Base-by-base conservation (phyloP, 2,888 invertebrate species). In the Amaurobius ferox region DNA sequence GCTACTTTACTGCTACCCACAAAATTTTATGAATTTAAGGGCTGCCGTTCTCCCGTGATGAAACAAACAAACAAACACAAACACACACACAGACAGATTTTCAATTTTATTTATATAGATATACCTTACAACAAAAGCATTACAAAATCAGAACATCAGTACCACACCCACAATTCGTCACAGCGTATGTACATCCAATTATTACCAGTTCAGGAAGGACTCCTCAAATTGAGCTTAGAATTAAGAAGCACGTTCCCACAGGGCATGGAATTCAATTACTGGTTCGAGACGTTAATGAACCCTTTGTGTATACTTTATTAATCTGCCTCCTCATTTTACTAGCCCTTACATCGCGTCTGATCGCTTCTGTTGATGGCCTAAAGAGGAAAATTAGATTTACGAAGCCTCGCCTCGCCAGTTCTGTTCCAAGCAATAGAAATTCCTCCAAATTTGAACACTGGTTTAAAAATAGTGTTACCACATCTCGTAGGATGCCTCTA, bases 261-360 rank as follows among this genome's bases (percentile, higher is more conserved):
- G 23, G 23, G 23, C 23, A 1, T 1, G 5, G 55, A 19, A 55
- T 55, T 55, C 55, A 55, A 55, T 55, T 55, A 55, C 19, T 23
- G 55, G 5, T 80, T 74, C 68, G 19, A 61, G 68, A 74, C 74
- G 44, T 80, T 80, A 80, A 80, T 80, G 80, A 80, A 80, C 73
- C 66, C 67, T 80, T 80, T 80, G 73, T 74, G 80, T 80, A 80
- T 68, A 80, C 74, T 80, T 80, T 80, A 80, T 74, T 80, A 80
- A 80, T 74, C 80, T 68, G 39, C 23, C 80, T 74, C 16, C 23
- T 55, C 55, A 1, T n/a, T 23, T 23, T 55, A 55, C 55, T 19
- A 1, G 1, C 2, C 23, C 23, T 55, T 23, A 23, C 23, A 55
- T 23, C 55, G 55, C 23, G 55, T 55, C 23, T 55, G 55, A 55